These are phyloP conservation scores for Lucinisca nassula DNA, from an alignment of 2,888 invertebrate genomes.

Conservation along the genomic window DNA sequence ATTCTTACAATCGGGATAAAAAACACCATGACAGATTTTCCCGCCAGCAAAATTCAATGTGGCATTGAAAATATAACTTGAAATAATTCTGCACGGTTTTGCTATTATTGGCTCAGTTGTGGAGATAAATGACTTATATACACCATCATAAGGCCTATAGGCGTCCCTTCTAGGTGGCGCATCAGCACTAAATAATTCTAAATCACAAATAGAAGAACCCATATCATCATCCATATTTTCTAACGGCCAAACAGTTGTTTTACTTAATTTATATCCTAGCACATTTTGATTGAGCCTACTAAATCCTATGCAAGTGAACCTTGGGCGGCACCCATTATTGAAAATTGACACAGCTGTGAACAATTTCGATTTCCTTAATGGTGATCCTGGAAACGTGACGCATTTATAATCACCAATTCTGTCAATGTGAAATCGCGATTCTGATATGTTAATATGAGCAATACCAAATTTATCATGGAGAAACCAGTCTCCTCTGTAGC, in stretches of 20 bases:
- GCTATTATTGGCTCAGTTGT: slow-evolving; percentile 35
- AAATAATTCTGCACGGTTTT: slow-evolving; percentile 73
- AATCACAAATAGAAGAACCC: slow-evolving; percentile 70
- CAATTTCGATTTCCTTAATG: slow-evolving; percentile 60
- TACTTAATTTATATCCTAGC: slow-evolving; percentile 74
- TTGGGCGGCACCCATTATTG: slow-evolving; percentile 81
- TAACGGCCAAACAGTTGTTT: slow-evolving; percentile 79
- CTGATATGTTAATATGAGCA: slow-evolving; percentile 65
- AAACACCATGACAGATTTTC: slow-evolving; percentile 73
- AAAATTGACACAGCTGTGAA: slow-evolving; percentile 79
- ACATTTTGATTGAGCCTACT: slow-evolving; percentile 72
- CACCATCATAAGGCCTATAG: slow-evolving; percentile 71
- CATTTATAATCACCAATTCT: slow-evolving; percentile 78
- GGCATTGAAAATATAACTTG: slow-evolving; percentile 70
- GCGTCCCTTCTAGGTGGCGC: slow-evolving; percentile 75
- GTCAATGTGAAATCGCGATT: slow-evolving; percentile 68
- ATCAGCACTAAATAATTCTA: slow-evolving; percentile 75
- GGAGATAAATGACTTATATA: slow-evolving; percentile 75
- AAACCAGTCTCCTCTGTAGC: slow-evolving; percentile 74
- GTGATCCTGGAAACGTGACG: slow-evolving; percentile 72
- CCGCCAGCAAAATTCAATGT: slow-evolving; percentile 62
- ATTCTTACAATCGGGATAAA: slow-evolving; percentile 78
- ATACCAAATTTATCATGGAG: slow-evolving; percentile 59
- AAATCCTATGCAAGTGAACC: slow-evolving; percentile 80
- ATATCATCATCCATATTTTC: slow-evolving; percentile 34